phyloP scores from a whole-genome alignment of 1,140 invertebrate genomes.

The Luehdorfia chinensis region DNA sequence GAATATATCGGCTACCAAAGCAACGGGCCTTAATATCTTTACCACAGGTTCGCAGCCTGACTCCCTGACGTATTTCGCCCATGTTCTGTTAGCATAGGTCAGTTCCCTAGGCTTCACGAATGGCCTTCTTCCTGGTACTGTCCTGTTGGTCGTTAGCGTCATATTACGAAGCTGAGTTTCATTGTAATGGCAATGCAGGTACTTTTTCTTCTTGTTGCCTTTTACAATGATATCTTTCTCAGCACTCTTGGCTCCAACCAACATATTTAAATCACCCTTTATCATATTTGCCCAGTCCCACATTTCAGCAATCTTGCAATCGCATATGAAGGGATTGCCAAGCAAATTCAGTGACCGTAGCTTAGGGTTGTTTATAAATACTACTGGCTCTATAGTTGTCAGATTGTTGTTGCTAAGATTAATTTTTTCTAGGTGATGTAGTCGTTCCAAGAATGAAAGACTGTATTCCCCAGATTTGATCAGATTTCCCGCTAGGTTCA shows the following conservation, averaged over 20 bases:
- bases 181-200: conserved; percentile 82
- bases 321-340: conserved; percentile 84
- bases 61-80: conserved; percentile 85
- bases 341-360: conserved; percentile 80
- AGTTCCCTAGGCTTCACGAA: conserved; percentile 78
- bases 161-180: conserved; percentile 76
- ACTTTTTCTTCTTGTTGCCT: conserved; percentile 80
- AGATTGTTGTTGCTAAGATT: conserved; percentile 83
- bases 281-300: conserved; percentile 84
- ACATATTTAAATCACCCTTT: conserved; percentile 81
- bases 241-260: conserved; percentile 81
- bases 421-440: conserved; percentile 79
- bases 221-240: conserved; percentile 78
- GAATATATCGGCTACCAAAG: conserved; percentile 43
- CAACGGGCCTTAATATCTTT: conserved; percentile 66
- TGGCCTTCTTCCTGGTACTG: conserved; percentile 74
- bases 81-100: conserved; percentile 80
- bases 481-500: conserved; percentile 81
- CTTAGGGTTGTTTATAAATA: conserved; percentile 78
- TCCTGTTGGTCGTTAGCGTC: conserved; percentile 69
- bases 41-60: conserved; percentile 80
- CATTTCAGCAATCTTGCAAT: conserved; percentile 83
- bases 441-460: conserved; percentile 78
- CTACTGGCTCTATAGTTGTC: conserved; percentile 77
- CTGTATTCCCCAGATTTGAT: conserved; percentile 71